phyloP scores from a whole-genome alignment of 2,113 vertebrate genomes.

The Thalassarche chlororhynchos region DNA sequence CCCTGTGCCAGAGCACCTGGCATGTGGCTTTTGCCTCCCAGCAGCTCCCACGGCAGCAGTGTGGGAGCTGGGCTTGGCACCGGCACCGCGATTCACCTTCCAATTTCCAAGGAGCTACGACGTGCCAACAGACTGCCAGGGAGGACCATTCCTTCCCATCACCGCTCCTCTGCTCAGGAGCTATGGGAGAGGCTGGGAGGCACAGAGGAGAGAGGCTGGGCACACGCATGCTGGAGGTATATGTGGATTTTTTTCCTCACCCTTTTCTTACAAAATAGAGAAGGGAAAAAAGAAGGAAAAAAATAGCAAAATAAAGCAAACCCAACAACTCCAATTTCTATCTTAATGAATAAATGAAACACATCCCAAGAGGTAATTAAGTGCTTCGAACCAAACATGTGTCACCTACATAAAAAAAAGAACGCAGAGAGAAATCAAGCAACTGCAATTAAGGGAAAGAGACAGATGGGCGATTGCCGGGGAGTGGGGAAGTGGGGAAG shows the following conservation, averaged over 20 bases:
- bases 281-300: not conserved
- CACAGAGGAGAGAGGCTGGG: not conserved
- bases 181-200: not conserved
- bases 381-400: slow-evolving; percentile 11
- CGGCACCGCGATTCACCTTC: not conserved
- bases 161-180: not conserved
- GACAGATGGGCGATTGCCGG: not conserved
- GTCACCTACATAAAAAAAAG: slow-evolving; percentile 19
- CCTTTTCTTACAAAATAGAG: not conserved
- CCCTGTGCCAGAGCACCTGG: not conserved
- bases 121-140: not conserved
- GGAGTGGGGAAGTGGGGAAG: not conserved
- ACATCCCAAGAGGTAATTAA: slow-evolving; percentile 58
- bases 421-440: not conserved
- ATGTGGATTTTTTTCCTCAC: not conserved
- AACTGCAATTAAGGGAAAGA: not conserved
- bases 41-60: not conserved
- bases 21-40: not conserved
- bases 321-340: not conserved
- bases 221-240: not conserved
- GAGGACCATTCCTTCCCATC: not conserved
- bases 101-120: not conserved
- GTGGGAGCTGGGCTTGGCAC: not conserved
- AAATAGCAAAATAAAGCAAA: slow-evolving; percentile 23
- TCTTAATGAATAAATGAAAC: slow-evolving; percentile 60